Evolutionary conservation across 1,140 invertebrate species (phyloP), one percentile per base, ranked within the genome.

Genomic region (Sitobion miscanthi): DNA sequence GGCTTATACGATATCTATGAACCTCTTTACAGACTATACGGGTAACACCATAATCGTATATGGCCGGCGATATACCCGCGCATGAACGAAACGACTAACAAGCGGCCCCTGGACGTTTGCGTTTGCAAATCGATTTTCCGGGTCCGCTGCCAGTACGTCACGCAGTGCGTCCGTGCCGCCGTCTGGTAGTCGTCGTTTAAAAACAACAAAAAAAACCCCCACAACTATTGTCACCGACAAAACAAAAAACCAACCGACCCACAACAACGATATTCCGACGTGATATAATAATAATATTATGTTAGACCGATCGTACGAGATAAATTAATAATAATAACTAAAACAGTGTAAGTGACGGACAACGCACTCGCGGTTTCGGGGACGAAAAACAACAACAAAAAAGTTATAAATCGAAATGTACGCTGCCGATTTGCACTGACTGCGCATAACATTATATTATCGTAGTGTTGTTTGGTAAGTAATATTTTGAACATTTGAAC

Each of bases 71-170:
- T 7, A 5, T n/a, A 35, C 14, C 62, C 62, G 62, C 62, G 62
- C 62, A 77, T 77, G 62, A n/a, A 77, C 62, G 30, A 17, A 17
- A n/a, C 62, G 25, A 30, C 62, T 14, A 4, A 69, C 62, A 11
- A 77, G 14, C 62, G 14, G n/a, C 62, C 62, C 62, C 62, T 30
- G 30, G 62, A n/a, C 62, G 52, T 21, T 23, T n/a, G 62, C 62
- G 62, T 69, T 69, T 11, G 62, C 62, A 77, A 77, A 77, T 77
- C 62, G 62, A 77, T 77, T 77, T 77, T 77, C 62, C 62, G 62
- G 30, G 62, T 9, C 62, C 11, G 14, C 62, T 2, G 62, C 14
- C 14, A 77, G 62, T 77, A 77, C 62, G 62, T 77, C 62, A 77
- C 62, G 14, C 62, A 77, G 62, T 77, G 57, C 57, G 57, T 62